phyloP scores from a whole-genome alignment of 1,140 invertebrate genomes.

The Polyergus mexicanus region DNA sequence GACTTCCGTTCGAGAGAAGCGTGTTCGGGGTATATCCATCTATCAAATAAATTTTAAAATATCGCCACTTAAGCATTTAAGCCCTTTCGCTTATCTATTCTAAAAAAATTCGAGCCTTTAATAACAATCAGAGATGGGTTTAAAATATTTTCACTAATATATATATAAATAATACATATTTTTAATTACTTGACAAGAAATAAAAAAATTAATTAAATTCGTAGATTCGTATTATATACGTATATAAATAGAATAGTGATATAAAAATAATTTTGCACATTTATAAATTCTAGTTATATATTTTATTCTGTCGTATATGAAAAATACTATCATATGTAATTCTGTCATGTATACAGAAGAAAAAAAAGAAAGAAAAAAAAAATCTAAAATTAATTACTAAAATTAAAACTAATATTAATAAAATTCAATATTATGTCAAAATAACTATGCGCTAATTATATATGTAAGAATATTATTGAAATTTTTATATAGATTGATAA shows the following conservation, averaged over 20 bases:
- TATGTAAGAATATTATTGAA: background rate
- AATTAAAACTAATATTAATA: too few species aligned
- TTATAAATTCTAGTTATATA: background rate
- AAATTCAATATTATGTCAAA: background rate
- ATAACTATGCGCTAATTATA: background rate
- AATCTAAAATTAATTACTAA: background rate
- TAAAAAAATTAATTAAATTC: background rate
- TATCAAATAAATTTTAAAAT: constrained; percentile 11
- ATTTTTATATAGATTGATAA: background rate
- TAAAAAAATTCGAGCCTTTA: background rate
- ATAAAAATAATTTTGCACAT: background rate
- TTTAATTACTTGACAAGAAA: background rate
- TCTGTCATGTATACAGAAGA: too few species aligned
- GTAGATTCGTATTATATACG: background rate
- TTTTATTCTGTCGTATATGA: background rate
- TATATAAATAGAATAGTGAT: background rate
- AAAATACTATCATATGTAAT: background rate
- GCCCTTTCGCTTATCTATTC: too few species aligned
- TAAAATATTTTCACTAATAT: background rate
- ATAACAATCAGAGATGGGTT: background rate
- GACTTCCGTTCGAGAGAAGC: constrained; percentile 18
- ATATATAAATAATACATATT: background rate
- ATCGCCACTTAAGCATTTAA: background rate
- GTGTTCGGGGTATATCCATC: background rate
- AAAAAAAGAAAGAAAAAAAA: background rate